Evolutionary conservation across 2,797 vertebrate species (phyloP).

Genomic region (Chrysocyon brachyurus): DNA sequence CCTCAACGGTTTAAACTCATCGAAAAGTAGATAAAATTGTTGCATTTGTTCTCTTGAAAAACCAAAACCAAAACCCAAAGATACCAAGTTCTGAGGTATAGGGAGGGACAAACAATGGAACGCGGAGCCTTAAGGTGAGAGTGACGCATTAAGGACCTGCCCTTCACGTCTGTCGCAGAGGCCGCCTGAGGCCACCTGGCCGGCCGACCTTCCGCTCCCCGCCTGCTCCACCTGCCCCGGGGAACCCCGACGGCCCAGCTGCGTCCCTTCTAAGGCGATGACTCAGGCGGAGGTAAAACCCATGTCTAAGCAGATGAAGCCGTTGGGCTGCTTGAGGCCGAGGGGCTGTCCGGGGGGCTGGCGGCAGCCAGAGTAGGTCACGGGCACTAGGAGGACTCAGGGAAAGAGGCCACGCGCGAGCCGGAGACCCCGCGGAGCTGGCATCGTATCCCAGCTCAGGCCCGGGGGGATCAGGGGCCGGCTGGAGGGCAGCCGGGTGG

Average conservation of each 20-base stretch:
- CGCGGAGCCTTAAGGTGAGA: not conserved
- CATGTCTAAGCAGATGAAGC: not conserved
- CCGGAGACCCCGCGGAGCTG: not conserved
- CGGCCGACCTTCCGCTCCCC: too few species aligned
- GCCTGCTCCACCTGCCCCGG: too few species aligned
- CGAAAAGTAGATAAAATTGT: constrained; percentile 82
- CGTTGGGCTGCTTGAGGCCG: not conserved
- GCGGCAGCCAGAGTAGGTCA: not conserved
- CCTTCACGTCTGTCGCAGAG: fast-evolving
- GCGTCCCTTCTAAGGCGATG: not conserved
- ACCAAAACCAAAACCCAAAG: not conserved
- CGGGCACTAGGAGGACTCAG: not conserved
- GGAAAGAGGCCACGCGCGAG: not conserved
- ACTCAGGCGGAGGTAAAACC: not conserved
- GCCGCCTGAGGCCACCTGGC: too few species aligned
- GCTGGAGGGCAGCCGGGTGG: not conserved
- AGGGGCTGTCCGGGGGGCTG: too few species aligned
- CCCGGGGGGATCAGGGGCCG: too few species aligned
- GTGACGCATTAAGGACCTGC: not conserved
- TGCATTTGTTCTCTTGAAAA: constrained; percentile 52
- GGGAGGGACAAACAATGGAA: not conserved
- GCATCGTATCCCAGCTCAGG: too few species aligned
- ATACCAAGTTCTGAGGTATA: not conserved
- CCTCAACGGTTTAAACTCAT: constrained; percentile 86
- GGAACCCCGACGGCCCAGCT: too few species aligned